Evolutionary conservation across 2,888 invertebrate species (phyloP).

Genomic region (Sminthurides aquaticus): DNA sequence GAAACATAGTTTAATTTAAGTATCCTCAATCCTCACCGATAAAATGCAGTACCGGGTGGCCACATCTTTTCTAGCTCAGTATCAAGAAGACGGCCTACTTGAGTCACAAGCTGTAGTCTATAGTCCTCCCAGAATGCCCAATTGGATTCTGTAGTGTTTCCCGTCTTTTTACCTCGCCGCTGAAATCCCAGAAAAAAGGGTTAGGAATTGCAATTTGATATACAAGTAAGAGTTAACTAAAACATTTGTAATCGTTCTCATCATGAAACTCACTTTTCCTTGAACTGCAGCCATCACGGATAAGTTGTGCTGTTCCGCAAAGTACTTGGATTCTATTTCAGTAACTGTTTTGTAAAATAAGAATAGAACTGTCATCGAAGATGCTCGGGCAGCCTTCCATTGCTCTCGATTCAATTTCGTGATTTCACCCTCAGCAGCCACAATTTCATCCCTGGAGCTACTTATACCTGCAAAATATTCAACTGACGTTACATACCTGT

Average conservation of each 20-base stretch:
- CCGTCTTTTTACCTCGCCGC: conserved; percentile 15
- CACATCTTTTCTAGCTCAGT: conserved; percentile 16
- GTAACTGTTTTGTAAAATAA: conserved; percentile 30
- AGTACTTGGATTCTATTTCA: conserved; percentile 29
- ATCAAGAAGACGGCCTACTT: conserved; percentile 11
- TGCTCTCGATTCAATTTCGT: conserved; percentile 17
- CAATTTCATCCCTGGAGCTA: conserved; percentile 9
- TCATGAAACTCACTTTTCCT: conserved; percentile 5
- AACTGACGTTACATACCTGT: not conserved
- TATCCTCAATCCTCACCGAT: conserved; percentile 13
- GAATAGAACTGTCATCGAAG: conserved; percentile 22
- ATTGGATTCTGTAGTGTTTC: conserved; percentile 1
- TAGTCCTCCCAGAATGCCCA: conserved; percentile 19
- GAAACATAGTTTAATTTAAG: too few relatives aligned
- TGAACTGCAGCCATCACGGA: conserved; percentile 16
- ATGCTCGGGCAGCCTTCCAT: conserved; percentile 12
- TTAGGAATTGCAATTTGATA: not conserved
- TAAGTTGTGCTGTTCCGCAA: conserved; percentile 20
- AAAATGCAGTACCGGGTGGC: conserved; percentile 15
- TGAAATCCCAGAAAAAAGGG: too few relatives aligned
- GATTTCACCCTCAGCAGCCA: conserved; percentile 13
- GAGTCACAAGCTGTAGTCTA: conserved; percentile 7
- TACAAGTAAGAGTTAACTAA: not conserved
- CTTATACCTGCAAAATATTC: conserved; percentile 9
- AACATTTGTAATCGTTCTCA: too few relatives aligned